Percentiles rank a stretch among this genome's conserved stretches.
phyloP scores from a whole-genome alignment of 1,140 invertebrate species.

The Drosophila tani region DNA sequence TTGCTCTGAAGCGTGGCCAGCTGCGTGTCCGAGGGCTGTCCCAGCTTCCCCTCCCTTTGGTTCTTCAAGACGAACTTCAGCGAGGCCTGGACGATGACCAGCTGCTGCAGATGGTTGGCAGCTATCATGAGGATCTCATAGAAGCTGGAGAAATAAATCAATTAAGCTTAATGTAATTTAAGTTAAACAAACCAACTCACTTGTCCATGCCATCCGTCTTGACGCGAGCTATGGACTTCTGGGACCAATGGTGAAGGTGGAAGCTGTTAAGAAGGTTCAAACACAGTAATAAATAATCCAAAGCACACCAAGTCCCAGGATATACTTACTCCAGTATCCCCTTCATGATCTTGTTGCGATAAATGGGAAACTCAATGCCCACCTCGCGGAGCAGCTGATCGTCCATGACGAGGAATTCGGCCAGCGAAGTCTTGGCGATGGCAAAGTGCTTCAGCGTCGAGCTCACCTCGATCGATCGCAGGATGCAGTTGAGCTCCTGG shows the following conservation, averaged over 20 bases:
- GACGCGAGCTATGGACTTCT: constrained; percentile 67
- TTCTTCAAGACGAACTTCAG: constrained; percentile 65
- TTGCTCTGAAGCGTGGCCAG: constrained; percentile 48
- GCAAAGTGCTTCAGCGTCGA: constrained; percentile 78
- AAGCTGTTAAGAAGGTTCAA: constrained; percentile 43
- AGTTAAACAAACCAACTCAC: constrained; percentile 29
- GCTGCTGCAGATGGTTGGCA: constrained; percentile 79
- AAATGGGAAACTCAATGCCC: constrained; percentile 83
- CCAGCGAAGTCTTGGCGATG: constrained; percentile 78
- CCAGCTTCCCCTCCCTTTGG: constrained; percentile 41
- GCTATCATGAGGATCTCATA: constrained; percentile 80
- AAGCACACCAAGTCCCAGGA: constrained; percentile 14
- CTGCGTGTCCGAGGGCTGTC: constrained; percentile 43
- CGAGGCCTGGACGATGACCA: constrained; percentile 74
- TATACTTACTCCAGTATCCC: constrained; percentile 83
- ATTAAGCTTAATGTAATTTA: background rate
- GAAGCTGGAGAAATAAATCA: constrained; percentile 48
- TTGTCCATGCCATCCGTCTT: constrained; percentile 65
- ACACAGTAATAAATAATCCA: background rate
- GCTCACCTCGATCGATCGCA: constrained; percentile 80
- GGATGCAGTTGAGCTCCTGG: constrained; percentile 82
- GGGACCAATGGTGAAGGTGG: constrained; percentile 80
- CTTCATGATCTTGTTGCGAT: constrained; percentile 84
- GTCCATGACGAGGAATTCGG: constrained; percentile 84
- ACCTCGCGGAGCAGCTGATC: constrained; percentile 79